Conservation (phyloP, 2,888 invertebrate genomes). For the Lydus trimaculatus region DNA sequence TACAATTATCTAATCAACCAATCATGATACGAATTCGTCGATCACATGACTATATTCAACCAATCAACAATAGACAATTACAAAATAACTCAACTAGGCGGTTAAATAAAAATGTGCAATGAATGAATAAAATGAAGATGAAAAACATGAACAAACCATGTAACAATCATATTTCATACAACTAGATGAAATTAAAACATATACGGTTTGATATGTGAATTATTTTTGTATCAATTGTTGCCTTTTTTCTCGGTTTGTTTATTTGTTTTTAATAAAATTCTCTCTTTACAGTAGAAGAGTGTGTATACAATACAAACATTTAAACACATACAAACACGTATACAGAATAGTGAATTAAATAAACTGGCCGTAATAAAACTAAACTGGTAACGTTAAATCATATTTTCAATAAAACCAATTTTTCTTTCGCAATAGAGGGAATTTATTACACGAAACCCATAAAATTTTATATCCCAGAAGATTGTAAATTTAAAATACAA, state of each 20-base stretch:
- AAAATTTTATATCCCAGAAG: slow-evolving; percentile 55
- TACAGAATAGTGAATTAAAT: slow-evolving; percentile 41
- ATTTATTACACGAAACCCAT: slow-evolving; percentile 55
- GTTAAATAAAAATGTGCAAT: background rate
- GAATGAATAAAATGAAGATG: background rate
- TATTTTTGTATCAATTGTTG: background rate
- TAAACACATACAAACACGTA: slow-evolving; percentile 44
- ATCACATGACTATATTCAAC: too few relatives aligned
- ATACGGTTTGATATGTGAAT: background rate
- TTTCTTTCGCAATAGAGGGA: slow-evolving; percentile 48
- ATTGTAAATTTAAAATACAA: slow-evolving; percentile 55
- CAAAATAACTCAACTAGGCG: too few relatives aligned
- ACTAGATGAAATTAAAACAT: slow-evolving; percentile 44
- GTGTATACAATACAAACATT: too few relatives aligned
- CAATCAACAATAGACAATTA: too few relatives aligned
- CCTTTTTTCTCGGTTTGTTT: background rate
- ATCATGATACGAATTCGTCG: too few relatives aligned
- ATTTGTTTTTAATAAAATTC: background rate
- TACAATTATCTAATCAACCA: too few relatives aligned
- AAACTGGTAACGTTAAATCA: slow-evolving; percentile 57
- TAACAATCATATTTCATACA: slow-evolving; percentile 42
- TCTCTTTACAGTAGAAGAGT: background rate
- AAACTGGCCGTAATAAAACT: slow-evolving; percentile 48
- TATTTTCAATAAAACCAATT: slow-evolving; percentile 59
- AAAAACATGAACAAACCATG: slow-evolving; percentile 8